Percentiles rank a stretch among this genome's conserved stretches.
These are phyloP conservation scores for Saccopteryx bilineata DNA, from an alignment of 2,113 vertebrate species.

Conservation along the genomic window DNA sequence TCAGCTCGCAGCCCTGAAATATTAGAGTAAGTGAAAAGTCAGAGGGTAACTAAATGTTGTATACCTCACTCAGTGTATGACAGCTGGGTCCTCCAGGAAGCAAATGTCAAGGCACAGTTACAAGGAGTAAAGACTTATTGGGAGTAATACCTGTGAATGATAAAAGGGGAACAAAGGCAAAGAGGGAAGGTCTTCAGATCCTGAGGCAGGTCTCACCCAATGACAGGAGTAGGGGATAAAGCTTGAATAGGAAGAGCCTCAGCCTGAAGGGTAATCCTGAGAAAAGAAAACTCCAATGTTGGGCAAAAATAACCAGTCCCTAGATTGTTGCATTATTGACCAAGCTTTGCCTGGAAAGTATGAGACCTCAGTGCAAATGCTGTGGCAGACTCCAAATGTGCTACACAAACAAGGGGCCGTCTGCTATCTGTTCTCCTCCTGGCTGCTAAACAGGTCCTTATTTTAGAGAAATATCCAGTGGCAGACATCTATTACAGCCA, in stretches of 20 bases:
- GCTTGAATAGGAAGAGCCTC: background rate
- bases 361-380: background rate
- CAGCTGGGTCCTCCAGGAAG: background rate
- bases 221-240: background rate
- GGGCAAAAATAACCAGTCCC: background rate
- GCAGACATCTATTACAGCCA: background rate
- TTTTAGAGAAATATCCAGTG: background rate
- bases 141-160: background rate
- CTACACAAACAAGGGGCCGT: background rate
- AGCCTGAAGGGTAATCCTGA: background rate
- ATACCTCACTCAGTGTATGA: background rate
- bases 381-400: background rate
- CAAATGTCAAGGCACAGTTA: background rate
- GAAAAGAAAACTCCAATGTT: background rate
- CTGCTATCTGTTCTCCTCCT: background rate
- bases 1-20: background rate
- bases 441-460: background rate
- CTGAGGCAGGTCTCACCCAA: background rate
- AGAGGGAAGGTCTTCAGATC: background rate
- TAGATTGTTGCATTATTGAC: background rate
- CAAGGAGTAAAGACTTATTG: background rate
- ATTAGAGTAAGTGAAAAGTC: background rate
- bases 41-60: background rate
- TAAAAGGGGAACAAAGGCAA: background rate
- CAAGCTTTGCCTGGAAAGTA: background rate